These are phyloP conservation scores for Remorina albescens DNA, from an alignment of 2,797 vertebrate species.

Conservation along the genomic window DNA sequence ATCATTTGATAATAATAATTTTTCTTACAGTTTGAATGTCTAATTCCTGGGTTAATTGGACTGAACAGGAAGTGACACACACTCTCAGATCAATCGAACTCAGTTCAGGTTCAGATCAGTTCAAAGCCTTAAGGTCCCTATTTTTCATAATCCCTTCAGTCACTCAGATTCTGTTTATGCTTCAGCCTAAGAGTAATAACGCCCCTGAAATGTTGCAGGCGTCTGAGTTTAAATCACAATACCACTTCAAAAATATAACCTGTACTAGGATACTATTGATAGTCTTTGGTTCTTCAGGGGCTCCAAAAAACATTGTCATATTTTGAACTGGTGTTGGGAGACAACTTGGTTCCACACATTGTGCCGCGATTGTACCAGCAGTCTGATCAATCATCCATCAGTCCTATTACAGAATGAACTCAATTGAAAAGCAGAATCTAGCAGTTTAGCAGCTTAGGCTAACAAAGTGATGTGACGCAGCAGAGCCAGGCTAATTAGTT, in stretches of 20 bases:
- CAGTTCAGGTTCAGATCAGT: not conserved
- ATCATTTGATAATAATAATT: slow-evolving; percentile 54
- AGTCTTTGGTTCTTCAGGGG: not conserved
- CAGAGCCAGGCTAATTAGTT: not conserved
- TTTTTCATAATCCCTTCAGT: slow-evolving; percentile 11
- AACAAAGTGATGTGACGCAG: too few relatives aligned
- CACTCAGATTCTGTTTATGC: slow-evolving; percentile 1
- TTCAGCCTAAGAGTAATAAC: not conserved
- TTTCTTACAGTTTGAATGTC: slow-evolving; percentile 60
- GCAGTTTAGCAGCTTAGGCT: not conserved
- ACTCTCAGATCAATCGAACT: slow-evolving; percentile 12
- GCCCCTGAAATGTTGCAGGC: not conserved
- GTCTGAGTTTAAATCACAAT: not conserved
- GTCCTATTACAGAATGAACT: not conserved
- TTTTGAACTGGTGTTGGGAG: not conserved
- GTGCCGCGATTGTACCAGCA: too few relatives aligned
- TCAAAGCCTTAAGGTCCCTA: not conserved
- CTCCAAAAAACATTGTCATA: too few relatives aligned
- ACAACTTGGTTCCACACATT: not conserved
- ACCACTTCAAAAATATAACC: not conserved
- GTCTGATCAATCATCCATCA: too few relatives aligned
- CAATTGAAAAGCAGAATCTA: too few relatives aligned
- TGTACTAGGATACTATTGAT: not conserved
- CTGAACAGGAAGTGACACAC: slow-evolving; percentile 43
- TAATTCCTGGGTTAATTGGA: slow-evolving; percentile 51